These are phyloP conservation scores for Phasianus colchicus DNA, from an alignment of 2,113 vertebrate genomes.

Conservation along the genomic window DNA sequence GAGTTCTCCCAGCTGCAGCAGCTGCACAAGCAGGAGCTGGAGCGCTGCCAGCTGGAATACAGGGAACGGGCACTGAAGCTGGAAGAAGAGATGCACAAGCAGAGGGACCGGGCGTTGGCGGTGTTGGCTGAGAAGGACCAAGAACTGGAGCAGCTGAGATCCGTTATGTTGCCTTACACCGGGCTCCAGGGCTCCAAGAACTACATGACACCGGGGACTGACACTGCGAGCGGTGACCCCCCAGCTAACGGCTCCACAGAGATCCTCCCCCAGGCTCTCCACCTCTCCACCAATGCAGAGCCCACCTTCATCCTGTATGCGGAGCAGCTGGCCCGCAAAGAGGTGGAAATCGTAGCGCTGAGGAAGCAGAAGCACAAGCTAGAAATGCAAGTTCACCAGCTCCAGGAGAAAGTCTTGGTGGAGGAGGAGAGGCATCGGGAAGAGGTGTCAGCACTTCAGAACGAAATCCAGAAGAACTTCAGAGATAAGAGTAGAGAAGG, in stretches of 20 bases:
- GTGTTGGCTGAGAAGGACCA: slow-evolving; percentile 92
- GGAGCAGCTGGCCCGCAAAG: slow-evolving; percentile 91
- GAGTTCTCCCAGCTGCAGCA: slow-evolving; percentile 79
- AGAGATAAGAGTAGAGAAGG: slow-evolving; percentile 90
- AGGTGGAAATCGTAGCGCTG: slow-evolving; percentile 83
- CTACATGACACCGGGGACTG: not conserved
- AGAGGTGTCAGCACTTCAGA: slow-evolving; percentile 73
- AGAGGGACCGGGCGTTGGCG: slow-evolving; percentile 89
- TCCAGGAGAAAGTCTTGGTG: slow-evolving; percentile 80
- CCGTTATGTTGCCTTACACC: not conserved
- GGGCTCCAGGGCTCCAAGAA: slow-evolving; percentile 41
- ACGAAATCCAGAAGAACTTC: slow-evolving; percentile 80
- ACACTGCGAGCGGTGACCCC: rapidly evolving
- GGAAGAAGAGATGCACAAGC: slow-evolving; percentile 93
- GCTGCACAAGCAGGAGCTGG: slow-evolving; percentile 84
- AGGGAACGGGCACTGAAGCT: slow-evolving; percentile 83
- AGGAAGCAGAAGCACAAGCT: slow-evolving; percentile 86
- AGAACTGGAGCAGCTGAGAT: slow-evolving; percentile 88
- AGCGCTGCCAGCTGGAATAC: slow-evolving; percentile 79
- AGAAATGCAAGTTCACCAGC: slow-evolving; percentile 83
- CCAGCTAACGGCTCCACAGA: slow-evolving; percentile 1
- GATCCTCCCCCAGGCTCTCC: slow-evolving; percentile 79
- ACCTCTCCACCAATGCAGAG: slow-evolving; percentile 70
- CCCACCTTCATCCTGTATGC: slow-evolving; percentile 91
- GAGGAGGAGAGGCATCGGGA: slow-evolving; percentile 82